Percentiles rank a stretch among this genome's conserved stretches.
phyloP scores from a whole-genome alignment of 2,888 invertebrate species.

The Deilephila porcellus region DNA sequence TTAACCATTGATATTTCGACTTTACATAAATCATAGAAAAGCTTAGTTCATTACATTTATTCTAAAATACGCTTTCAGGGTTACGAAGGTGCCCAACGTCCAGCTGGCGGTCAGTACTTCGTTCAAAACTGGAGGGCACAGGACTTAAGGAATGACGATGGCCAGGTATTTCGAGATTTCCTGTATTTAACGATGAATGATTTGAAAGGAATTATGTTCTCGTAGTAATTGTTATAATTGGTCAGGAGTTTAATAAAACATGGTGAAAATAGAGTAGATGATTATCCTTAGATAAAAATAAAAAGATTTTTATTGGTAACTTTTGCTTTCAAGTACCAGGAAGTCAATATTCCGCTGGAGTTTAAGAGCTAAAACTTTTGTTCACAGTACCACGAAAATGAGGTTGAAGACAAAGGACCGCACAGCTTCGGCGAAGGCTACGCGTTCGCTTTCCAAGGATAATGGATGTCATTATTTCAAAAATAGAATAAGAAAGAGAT shows the following conservation, averaged over 20 bases:
- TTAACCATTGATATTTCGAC: neutral
- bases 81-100: constrained; percentile 44
- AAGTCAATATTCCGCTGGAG: neutral
- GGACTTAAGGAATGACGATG: constrained; percentile 61
- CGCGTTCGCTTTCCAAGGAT: constrained; percentile 86
- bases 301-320: neutral
- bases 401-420: constrained; percentile 72
- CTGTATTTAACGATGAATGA: too few relatives aligned
- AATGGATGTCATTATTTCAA: constrained; percentile 38
- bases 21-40: too few relatives aligned
- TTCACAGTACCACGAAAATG: constrained; percentile 70
- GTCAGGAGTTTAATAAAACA: too few relatives aligned
- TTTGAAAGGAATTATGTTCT: too few relatives aligned
- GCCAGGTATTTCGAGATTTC: constrained; percentile 55
- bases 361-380: constrained; percentile 37
- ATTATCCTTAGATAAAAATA: too few relatives aligned
- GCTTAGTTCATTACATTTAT: neutral
- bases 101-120: constrained; percentile 61
- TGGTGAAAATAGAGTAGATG: too few relatives aligned
- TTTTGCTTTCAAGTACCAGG: constrained; percentile 19
- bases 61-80: constrained; percentile 39
- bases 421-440: constrained; percentile 87
- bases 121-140: constrained; percentile 61
- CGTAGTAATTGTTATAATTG: too few relatives aligned
- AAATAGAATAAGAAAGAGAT: constrained; percentile 2